Base-by-base conservation (phyloP, 2,113 vertebrate species). In the Ammospiza nelsoni region DNA sequence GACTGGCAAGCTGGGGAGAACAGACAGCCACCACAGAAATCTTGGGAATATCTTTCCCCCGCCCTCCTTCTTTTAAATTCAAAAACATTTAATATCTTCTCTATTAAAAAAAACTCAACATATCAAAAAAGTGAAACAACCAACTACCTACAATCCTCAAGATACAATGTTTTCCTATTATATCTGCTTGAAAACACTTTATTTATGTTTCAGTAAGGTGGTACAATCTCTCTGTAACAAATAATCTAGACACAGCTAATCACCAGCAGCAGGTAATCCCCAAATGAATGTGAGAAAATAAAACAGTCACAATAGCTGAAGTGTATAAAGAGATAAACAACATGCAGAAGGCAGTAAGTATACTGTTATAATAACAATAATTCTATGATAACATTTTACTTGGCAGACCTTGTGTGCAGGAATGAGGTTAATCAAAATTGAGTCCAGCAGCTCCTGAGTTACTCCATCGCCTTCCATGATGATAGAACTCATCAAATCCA, bases 401-500 rank as follows among this genome's bases (percentile, higher is more conserved):
- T 87, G 92, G 84, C 98, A 97, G 81, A 98, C 99, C 98, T 99
- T 99, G 98, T 99, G 99, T 97, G 99, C 99, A 96, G 99, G 99
- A 87, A 99, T 99, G 97, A 99, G 99, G 98, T 99, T 99, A 92
- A 99, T 99, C 95, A 99, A 99, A 97, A 99, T 99, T 69, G 99
- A 99, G 95, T 99, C 99, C 97, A 99, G 96, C 96, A 99, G 97
- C 97, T 99, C 99, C 95, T 99, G 99, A 92, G 99, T 99, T 97
- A 99, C 99, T 96, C 99, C 99, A 93, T 99, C 99, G 88, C 99
- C 99, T 98, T 99, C 99, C 98, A 99, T 99, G 98, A 99, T 99
- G 98, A 99, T 99, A 97, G 99, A 99, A 98, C 99, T 99, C 99
- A 99, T 99, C 98, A 99, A 98, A 96, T 99, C 99, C 98, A 99